Base-by-base conservation (phyloP, 2,113 vertebrate species). In the Narcine bancroftii region DNA sequence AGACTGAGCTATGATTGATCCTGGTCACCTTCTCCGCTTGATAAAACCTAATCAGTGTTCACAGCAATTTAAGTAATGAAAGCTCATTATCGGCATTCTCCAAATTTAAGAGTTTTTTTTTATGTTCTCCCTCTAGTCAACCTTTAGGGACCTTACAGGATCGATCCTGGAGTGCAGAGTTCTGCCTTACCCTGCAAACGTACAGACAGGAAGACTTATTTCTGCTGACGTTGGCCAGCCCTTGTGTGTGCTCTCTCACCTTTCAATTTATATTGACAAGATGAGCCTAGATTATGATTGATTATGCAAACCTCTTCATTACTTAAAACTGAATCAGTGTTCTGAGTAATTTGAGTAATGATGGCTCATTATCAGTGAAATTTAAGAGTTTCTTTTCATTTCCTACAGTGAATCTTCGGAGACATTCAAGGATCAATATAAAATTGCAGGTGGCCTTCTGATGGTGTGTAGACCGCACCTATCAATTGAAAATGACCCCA, bases 331-430 rank as follows among this genome's bases (percentile, higher is more conserved):
- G 97, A 99, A 98, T 99, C 97, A 99, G 97, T 96, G 97, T 96
- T 97, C 95, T 95, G 96, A 98, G 97, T 99, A 98, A 99, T 99
- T 98, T 98, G 98, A 99, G 98, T 98, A 98, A 99, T 98, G 98
- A 98, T 97, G 96, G 97, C 97, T 98, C 98, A 97, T 99, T 99
- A 99, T 98, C 97, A 97, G 97, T 96, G 97, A 97, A 97, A 96
- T 98, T 98, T 97, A 97, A 98, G 96, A 96, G 96, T 97, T 97
- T 96, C 97, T 97, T 97, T 96, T 95, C 97, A 97, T 97, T 96
- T 95, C 95, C 96, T 96, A 93, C 92, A 93, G 95, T 92, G 94
- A 95, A 96, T 94, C 97, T 95, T 95, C 95, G 93, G 95, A 96
- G 96, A 98, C 94, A 95, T 94, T 93, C 94, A 94, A 85, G 45